Evolutionary conservation across 2,113 vertebrate species (phyloP), one percentile per base, ranked within the genome.

Genomic region (Paratilapia polleni): DNA sequence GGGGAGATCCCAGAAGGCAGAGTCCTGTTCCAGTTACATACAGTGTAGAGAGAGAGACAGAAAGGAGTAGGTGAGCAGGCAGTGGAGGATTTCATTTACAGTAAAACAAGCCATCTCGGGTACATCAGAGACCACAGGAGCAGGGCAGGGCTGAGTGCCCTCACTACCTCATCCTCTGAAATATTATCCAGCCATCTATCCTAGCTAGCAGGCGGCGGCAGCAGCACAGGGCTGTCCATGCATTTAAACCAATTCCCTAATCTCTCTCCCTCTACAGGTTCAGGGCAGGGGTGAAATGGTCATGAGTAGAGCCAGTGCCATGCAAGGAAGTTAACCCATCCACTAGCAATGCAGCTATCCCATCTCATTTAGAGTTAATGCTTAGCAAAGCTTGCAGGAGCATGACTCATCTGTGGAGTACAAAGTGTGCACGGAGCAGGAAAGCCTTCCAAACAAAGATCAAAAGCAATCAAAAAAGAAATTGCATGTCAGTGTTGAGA

Each of bases 31-130:
- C 92, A 89, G 94, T 92, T 94, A 92, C 88, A 95, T 88, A 81
- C 87, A 80, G 86, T 79, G 84, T 59, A n/a, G 41, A 49, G 66
- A 81, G 49, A 87, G 84, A 91, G 78, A 90, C n/a, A 64, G 82
- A 88, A 47, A 87, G 73, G 80, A 88, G 81, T 68, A 91, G 78
- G 88, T 79, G 87, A 92, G 88, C 88, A 92, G 92, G 89, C 91
- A 92, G 91, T 61, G 83, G 82, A 93, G 88, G 91, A 93, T 94
- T 95, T 95, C 90, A 88, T 90, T 95, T 95, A 94, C 94, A 93
- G 92, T 94, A 95, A 95, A 94, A 95, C 91, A 93, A 93, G 91
- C 93, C 90, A 83, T 91, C 90, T 90, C 73, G 85, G 85, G 90
- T 89, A 80, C 86, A 91, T 90, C 88, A 86, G 89, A 94, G 91